Base-by-base conservation (phyloP, 2,888 invertebrate species). In the Ellobium chinense region DNA sequence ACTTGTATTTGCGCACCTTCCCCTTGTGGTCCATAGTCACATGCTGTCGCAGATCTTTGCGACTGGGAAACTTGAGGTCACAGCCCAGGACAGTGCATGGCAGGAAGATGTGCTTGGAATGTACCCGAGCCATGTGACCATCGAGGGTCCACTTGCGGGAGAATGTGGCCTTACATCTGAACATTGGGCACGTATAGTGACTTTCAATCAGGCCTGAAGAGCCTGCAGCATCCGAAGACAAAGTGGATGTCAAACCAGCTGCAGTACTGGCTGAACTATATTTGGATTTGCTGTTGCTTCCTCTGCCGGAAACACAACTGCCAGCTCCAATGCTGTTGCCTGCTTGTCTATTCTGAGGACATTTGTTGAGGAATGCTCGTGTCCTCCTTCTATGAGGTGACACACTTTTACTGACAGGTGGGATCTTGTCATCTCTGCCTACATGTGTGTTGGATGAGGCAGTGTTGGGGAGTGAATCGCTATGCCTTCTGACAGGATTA, bases 1-100 rank as follows among this genome's bases (percentile, higher is more conserved):
- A 79, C 37, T 29, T 72, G 34, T 79, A 79, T 18, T 73, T 72
- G 18, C 79, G n/a, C 2, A 56, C 37, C 18, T 78, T 78, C 24
- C 78, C 78, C 46, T 72, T 39, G 39, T 78, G 78, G 18, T 70
- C 72, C 24, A 63, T 34, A 7, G 70, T 70, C 7, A 78, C 36
- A 37, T 78, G 78, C 56, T 70, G 78, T n/a, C 78, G 14, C 5
- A 78, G 78, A 4, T 78, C 70, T 7, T 58, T 1, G 7, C 63
- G 58, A 62, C 29, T 63, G 21, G 34, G 9, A 27, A 70, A 78
- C n/a, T 63, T 78, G 14, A 37, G 2, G 3, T 46, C 31, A 21
- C 78, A 78, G 0, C 62, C 70, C 1, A 34, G 5, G 4, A 78
- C 70, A 54, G 70, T 54, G 24, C 78, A 78, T 14, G 24, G 9